These are phyloP conservation scores for Coecobrya sp. DNA, from an alignment of 2,888 invertebrate genomes.

Conservation along the genomic window DNA sequence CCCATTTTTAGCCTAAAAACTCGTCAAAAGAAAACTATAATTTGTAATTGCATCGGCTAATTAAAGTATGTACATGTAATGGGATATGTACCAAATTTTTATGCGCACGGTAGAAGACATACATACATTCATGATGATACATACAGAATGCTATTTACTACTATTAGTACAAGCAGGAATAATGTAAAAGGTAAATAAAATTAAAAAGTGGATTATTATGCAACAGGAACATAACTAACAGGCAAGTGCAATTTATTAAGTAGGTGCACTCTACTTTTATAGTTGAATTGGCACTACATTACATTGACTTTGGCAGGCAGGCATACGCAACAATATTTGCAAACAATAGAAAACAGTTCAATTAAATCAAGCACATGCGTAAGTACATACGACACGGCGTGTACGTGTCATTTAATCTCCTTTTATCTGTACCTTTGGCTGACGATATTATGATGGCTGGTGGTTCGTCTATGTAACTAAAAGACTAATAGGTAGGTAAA, in stretches of 20 bases:
- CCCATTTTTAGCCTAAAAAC: conserved; percentile 46
- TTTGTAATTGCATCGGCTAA: conserved; percentile 29
- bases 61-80: conserved; percentile 29
- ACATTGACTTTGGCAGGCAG: conserved; percentile 57
- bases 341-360: conserved; percentile 80
- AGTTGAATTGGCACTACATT: conserved; percentile 51
- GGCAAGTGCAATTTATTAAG: conserved; percentile 60
- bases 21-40: conserved; percentile 24
- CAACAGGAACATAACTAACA: conserved; percentile 34
- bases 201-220: conserved; percentile 67
- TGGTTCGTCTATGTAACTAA: background rate
- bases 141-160: background rate
- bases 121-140: conserved; percentile 67
- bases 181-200: conserved; percentile 63
- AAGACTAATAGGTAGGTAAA: conserved; percentile 35
- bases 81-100: conserved; percentile 50
- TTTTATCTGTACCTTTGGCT: conserved; percentile 34
- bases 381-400: background rate
- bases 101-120: conserved; percentile 60
- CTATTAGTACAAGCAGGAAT: background rate
- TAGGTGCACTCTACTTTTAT: conserved; percentile 45
- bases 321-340: conserved; percentile 77
- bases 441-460: no score
- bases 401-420: conserved; percentile 38
- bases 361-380: conserved; percentile 77